These are phyloP conservation scores for Athalia rosae DNA, from an alignment of 2,888 invertebrate genomes.

Conservation along the genomic window DNA sequence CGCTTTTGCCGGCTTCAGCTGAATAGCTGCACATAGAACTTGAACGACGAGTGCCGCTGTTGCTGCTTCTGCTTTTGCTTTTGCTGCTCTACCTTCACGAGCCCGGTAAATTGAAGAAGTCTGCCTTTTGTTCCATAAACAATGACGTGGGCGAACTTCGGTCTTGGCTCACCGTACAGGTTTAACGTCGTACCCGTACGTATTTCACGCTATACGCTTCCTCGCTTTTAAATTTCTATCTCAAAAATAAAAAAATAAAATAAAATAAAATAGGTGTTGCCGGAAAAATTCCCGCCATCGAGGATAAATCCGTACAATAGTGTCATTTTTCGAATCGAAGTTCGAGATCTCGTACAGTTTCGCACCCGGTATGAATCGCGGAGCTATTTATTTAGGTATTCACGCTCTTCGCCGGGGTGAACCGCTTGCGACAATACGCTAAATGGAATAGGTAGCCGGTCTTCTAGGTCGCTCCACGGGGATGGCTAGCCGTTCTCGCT, in stretches of 20 bases:
- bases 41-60: constrained; percentile 10
- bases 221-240: background rate
- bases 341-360: background rate
- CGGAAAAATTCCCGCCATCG: background rate
- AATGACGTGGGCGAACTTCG: constrained; percentile 38
- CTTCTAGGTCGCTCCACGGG: background rate
- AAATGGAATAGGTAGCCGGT: too few species aligned
- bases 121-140: constrained; percentile 40
- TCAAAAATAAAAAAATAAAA: too few species aligned
- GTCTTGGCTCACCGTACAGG: background rate
- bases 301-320: too few species aligned
- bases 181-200: too few species aligned
- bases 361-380: background rate
- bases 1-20: constrained; percentile 2
- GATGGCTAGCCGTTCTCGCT: background rate
- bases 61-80: too few species aligned
- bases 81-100: background rate
- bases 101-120: constrained; percentile 33
- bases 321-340: background rate
- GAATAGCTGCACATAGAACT: constrained; percentile 39
- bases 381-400: background rate
- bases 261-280: too few species aligned
- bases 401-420: constrained; percentile 9
- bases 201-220: too few species aligned
- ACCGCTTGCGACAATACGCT: constrained; percentile 9